Base-by-base conservation (phyloP, 2,888 invertebrate species). In the Leucozona laternaria region DNA sequence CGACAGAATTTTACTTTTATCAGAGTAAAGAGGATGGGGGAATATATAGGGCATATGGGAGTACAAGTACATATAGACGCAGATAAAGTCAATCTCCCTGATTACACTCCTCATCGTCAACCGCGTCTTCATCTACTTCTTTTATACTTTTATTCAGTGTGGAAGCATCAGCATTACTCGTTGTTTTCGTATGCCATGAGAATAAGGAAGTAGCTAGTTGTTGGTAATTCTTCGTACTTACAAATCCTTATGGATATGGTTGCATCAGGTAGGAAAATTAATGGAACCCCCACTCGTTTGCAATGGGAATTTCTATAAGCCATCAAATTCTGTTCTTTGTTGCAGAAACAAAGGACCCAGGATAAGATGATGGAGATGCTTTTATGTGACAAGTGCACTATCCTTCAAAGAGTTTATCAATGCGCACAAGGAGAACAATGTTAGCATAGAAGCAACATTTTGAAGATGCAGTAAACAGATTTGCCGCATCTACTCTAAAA, bases 81-180 rank as follows among this genome's bases (percentile, higher is more conserved):
- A 66, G 45, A 78, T 82, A 79, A 82, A 78, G 82, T 64, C 86
- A 86, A 82, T 82, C 75, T 82, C 31, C 58, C 53, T 86, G 86
- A 86, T 86, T 86, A 79, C 66, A 78, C 55, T 43, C 62, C 53
- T 71, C 73, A 75, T 86, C 73, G 64, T 82, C 77, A 60, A 78
- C 73, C 78, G 78, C 86, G 79, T 73, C 75, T 78, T 86, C 82
- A 86, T 86, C 82, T 76, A 78, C 70, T 50, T 53, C 72, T 68
- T 37, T 53, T 68, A 40, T 68, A 40, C 53, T 68, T 53, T 53
- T 37, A 53, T 48, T 53, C 37, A 25, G 37, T 22, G 22, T 53
- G 25, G 68, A 53, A 68, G 17, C 58, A 68, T 43, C 53, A 50
- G 31, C 28, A 57, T 55, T 64, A 75, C 53, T 70, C 62, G 34